Evolutionary conservation across 2,797 vertebrate species (phyloP).

Genomic region (Calcarius lapponicus): DNA sequence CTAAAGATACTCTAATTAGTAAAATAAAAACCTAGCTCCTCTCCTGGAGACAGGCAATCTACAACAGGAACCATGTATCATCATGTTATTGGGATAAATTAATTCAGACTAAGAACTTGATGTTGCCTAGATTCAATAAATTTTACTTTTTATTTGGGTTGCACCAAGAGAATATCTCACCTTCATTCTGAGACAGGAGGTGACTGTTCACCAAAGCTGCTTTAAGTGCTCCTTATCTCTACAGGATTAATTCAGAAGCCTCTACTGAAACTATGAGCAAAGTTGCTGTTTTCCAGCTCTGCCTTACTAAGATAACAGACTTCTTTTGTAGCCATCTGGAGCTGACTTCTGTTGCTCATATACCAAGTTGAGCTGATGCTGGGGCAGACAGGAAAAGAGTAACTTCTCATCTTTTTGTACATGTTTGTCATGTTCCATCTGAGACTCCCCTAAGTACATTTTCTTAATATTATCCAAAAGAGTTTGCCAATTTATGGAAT

Average conservation of each 20-base stretch:
- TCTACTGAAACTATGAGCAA: not conserved
- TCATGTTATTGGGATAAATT: not conserved
- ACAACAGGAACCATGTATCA: not conserved
- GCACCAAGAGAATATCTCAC: not conserved
- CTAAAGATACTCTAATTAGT: not conserved
- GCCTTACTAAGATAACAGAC: not conserved
- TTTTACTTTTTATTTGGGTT: not conserved
- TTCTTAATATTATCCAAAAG: not conserved
- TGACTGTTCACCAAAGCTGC: not conserved
- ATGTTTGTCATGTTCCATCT: not conserved
- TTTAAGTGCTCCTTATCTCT: not conserved
- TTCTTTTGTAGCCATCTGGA: slow-evolving; percentile 29
- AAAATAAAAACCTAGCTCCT: not conserved
- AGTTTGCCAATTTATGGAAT: not conserved
- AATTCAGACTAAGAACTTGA: not conserved
- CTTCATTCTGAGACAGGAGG: not conserved
- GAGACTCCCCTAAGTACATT: not conserved
- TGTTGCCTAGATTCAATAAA: not conserved
- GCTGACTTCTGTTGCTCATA: slow-evolving; percentile 7
- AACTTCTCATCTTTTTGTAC: not conserved
- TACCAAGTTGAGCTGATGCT: not conserved
- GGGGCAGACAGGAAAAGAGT: not conserved
- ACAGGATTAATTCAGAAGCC: not conserved
- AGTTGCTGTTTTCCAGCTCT: not conserved
- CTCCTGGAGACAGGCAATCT: not conserved